Conservation (phyloP, 2,113 vertebrate genomes). For the Megaptera novaeangliae region DNA sequence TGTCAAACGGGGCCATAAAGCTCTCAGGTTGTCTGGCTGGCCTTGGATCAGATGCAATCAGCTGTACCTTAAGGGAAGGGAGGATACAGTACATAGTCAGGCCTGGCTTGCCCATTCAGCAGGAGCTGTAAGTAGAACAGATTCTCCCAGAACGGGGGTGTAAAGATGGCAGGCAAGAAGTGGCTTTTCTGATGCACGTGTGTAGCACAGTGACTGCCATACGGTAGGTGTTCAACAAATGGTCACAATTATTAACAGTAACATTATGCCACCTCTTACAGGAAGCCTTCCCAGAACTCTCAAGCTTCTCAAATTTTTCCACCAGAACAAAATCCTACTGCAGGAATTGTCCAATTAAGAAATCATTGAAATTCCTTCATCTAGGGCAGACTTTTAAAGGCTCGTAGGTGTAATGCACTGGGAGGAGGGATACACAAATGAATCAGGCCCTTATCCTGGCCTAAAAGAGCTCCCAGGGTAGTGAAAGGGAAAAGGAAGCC, state of each 20-base stretch:
- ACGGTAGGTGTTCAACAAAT: background rate
- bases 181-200: background rate
- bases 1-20: conserved; percentile 28
- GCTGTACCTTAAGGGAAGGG: background rate
- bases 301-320: background rate
- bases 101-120: background rate
- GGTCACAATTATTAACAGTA: conserved; percentile 12
- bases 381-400: background rate
- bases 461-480: background rate
- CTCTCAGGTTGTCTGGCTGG: background rate
- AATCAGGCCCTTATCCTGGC: background rate
- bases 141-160: background rate
- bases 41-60: background rate
- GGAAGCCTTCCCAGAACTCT: conserved; percentile 40
- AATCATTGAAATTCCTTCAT: conserved; percentile 13
- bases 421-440: background rate
- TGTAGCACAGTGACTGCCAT: background rate
- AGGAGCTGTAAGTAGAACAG: background rate
- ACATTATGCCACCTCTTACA: conserved; percentile 45
- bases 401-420: background rate
- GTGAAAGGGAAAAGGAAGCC: conserved; percentile 7
- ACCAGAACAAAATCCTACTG: background rate
- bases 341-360: conserved; percentile 12
- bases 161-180: background rate
- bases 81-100: background rate